Evolutionary conservation across 2,888 invertebrate genomes (phyloP).

Genomic region (Trichogramma evanescens): DNA sequence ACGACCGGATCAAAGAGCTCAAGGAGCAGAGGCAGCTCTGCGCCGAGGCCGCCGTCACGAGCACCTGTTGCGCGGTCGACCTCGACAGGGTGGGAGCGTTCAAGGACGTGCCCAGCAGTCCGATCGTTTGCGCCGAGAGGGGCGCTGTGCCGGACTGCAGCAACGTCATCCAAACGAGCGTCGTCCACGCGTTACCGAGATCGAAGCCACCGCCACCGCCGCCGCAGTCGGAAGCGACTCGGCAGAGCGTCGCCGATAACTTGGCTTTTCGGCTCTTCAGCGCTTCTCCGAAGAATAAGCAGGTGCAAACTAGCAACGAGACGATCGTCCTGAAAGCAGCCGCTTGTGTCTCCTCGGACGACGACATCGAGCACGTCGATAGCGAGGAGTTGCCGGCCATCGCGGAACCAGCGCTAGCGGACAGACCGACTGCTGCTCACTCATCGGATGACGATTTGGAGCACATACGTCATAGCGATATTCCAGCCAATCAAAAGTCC

Average conservation of each 20-base stretch:
- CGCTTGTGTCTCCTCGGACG: slow-evolving; percentile 32
- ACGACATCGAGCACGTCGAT: slow-evolving; percentile 38
- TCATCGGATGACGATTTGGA: slow-evolving; percentile 38
- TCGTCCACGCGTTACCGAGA: background rate
- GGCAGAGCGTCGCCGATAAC: background rate
- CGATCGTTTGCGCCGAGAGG: slow-evolving; percentile 39
- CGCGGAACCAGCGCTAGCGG: background rate
- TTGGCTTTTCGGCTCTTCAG: slow-evolving; percentile 5
- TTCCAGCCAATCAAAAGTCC: slow-evolving; percentile 9
- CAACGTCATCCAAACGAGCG: slow-evolving; percentile 9
- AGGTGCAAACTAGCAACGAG: background rate
- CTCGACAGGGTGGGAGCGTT: slow-evolving; percentile 39
- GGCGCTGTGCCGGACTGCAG: slow-evolving; percentile 40
- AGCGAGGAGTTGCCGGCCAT: background rate
- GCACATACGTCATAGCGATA: slow-evolving; percentile 24
- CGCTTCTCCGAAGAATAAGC: slow-evolving; percentile 2
- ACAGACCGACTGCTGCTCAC: background rate
- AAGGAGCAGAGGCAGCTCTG: slow-evolving; percentile 35
- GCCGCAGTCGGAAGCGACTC: background rate
- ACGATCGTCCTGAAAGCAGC: background rate
- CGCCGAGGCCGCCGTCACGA: slow-evolving; percentile 34
- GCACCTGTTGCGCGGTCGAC: slow-evolving; percentile 30
- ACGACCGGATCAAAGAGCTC: slow-evolving; percentile 39
- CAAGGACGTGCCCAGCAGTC: slow-evolving; percentile 36
- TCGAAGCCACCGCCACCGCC: background rate